Conservation (phyloP, 1,140 invertebrate species). For the Drosophila suzukii region DNA sequence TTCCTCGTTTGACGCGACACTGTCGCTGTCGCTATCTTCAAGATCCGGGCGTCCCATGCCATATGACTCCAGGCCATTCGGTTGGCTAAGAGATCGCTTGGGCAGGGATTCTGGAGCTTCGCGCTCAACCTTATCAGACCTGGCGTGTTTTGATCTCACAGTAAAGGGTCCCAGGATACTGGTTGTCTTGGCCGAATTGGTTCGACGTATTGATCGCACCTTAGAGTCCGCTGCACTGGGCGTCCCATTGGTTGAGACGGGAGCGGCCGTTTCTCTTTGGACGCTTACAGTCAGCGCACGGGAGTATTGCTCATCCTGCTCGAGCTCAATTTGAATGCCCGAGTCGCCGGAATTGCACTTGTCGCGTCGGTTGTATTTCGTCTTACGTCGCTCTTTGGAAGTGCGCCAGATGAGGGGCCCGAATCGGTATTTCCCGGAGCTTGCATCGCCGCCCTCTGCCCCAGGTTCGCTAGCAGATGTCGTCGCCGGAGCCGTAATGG, state of each 20-base stretch:
- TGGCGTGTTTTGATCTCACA: constrained; percentile 44
- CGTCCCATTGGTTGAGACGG: constrained; percentile 6
- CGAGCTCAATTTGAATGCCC: constrained; percentile 89
- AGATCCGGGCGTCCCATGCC: constrained; percentile 62
- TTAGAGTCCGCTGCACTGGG: constrained; percentile 32
- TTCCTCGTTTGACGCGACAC: constrained; percentile 78
- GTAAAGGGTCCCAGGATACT: constrained; percentile 46
- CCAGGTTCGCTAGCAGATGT: constrained; percentile 5
- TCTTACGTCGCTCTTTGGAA: constrained; percentile 89
- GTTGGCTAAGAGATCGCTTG: constrained; percentile 89
- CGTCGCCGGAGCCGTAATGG: constrained; percentile 33
- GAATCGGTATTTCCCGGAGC: constrained; percentile 85
- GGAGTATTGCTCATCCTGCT: constrained; percentile 78
- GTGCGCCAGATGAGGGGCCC: constrained; percentile 89
- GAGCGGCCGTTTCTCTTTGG: constrained; percentile 1
- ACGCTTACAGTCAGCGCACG: constrained; percentile 17
- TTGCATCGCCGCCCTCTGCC: constrained; percentile 31
- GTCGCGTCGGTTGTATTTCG: constrained; percentile 88
- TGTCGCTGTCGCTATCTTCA: constrained; percentile 81
- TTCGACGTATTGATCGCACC: constrained; percentile 62
- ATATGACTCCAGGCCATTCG: constrained; percentile 87
- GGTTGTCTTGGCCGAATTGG: constrained; percentile 74
- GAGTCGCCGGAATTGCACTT: constrained; percentile 92
- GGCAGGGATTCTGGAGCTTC: constrained; percentile 86
- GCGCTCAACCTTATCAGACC: constrained; percentile 45